phyloP scores from a whole-genome alignment of 2,888 invertebrate genomes.

The Teleiodes luculella region DNA sequence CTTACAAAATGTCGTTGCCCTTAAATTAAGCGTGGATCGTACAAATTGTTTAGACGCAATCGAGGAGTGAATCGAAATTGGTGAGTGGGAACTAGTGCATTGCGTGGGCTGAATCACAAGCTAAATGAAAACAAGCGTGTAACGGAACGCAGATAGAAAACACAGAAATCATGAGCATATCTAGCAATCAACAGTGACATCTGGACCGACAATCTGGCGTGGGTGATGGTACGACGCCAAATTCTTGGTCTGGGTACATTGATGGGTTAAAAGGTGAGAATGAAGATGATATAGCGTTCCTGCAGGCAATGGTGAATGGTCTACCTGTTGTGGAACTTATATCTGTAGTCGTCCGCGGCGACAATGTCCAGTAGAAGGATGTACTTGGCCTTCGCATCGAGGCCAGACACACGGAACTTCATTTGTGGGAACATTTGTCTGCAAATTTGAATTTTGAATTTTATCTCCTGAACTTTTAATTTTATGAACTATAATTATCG shows the following conservation, averaged over 20 bases:
- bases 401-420: conserved; percentile 98
- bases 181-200: conserved; percentile 61
- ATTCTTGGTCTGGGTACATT: conserved; percentile 41
- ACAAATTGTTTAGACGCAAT: conserved; percentile 72
- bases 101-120: conserved; percentile 73
- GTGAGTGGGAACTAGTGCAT: conserved; percentile 68
- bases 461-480: neutral
- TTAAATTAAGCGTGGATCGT: conserved; percentile 68
- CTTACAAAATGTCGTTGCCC: conserved; percentile 68
- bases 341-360: conserved; percentile 98
- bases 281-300: conserved; percentile 38
- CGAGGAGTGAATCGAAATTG: conserved; percentile 60
- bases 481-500: neutral
- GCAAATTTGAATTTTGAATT: conserved; percentile 57
- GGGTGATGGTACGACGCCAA: conserved; percentile 30
- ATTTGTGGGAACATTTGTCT: conserved; percentile 99
- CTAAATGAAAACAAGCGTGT: conserved; percentile 67
- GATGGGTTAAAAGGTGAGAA: conserved; percentile 35
- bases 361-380: conserved; percentile 99
- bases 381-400: conserved; percentile 99
- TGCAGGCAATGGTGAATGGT: conserved; percentile 47
- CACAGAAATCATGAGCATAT: conserved; percentile 49
- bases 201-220: conserved; percentile 45
- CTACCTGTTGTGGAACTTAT: conserved; percentile 97
- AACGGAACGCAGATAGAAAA: conserved; percentile 52